Percentiles rank a stretch among this genome's conserved stretches.
Evolutionary conservation across 2,113 vertebrate genomes (phyloP).

Genomic region (Rhinoderma darwinii): DNA sequence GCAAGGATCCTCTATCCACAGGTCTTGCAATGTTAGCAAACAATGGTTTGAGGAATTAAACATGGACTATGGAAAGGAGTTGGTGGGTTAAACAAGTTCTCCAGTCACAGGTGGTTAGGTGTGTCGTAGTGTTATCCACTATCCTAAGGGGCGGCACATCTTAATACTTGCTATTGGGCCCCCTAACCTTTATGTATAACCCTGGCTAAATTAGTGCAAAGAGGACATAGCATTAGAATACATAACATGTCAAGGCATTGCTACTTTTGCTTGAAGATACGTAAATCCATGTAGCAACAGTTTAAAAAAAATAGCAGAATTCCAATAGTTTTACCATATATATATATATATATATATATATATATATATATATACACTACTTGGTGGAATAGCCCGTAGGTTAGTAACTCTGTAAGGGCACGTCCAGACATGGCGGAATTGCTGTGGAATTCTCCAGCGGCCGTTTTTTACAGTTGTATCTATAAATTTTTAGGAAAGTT

Average conservation of each 20-base stretch:
- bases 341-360: too few species aligned
- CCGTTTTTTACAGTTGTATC: too few species aligned
- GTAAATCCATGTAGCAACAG: slow-evolving; percentile 9
- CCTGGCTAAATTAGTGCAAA: too few species aligned
- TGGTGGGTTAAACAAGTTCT: neutral
- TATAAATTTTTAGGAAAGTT: too few species aligned
- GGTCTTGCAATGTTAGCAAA: neutral
- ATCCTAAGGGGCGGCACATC: neutral
- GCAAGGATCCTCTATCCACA: too few species aligned
- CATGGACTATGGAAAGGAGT: neutral
- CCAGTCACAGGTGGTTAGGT: neutral
- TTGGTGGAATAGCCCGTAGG: too few species aligned
- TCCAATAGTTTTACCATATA: neutral
- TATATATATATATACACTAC: too few species aligned
- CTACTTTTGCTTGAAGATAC: neutral
- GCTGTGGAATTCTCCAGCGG: too few species aligned
- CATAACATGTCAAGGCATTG: neutral
- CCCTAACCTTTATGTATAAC: neutral
- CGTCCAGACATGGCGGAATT: too few species aligned
- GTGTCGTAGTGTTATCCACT: neutral
- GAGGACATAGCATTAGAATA: neutral
- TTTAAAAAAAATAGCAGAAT: neutral
- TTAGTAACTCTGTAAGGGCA: too few species aligned
- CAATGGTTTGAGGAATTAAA: neutral
- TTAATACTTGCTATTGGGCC: neutral